phyloP scores from a whole-genome alignment of 2,888 invertebrate species.

The Drosophila neutralis region DNA sequence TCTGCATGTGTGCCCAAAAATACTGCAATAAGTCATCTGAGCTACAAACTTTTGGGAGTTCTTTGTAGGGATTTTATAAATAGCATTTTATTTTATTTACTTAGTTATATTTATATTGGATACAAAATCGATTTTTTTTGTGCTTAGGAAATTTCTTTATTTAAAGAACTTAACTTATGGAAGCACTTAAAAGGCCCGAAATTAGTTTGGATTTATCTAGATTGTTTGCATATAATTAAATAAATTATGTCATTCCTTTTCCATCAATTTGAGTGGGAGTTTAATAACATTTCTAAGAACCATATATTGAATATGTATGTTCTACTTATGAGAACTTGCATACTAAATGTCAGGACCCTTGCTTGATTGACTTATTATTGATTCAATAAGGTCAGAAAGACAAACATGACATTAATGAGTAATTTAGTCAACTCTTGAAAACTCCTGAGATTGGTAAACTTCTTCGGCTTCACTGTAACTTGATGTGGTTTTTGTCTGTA shows the following conservation, averaged over 20 bases:
- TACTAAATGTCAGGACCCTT: not conserved
- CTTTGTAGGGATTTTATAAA: not conserved
- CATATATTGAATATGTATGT: not conserved
- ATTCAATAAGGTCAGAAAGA: not conserved
- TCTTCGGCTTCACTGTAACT: constrained; percentile 29
- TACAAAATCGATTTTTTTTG: not conserved
- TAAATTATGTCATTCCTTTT: constrained; percentile 12
- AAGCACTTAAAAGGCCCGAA: no score
- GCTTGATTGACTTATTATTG: not conserved
- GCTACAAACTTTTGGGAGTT: not conserved
- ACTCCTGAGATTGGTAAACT: not conserved
- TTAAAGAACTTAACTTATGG: not conserved
- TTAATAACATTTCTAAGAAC: not conserved
- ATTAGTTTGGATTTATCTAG: not conserved
- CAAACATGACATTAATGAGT: not conserved
- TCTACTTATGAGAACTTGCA: not conserved
- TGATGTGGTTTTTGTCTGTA: not conserved
- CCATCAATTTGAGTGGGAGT: constrained; percentile 7
- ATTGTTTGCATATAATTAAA: not conserved
- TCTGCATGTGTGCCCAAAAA: constrained; percentile 10
- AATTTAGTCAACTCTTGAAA: not conserved
- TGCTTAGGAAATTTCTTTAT: not conserved
- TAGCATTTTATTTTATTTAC: not conserved
- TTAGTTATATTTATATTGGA: not conserved
- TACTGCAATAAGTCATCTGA: constrained; percentile 17